phyloP scores from a whole-genome alignment of 2,797 vertebrate genomes.

The Rousettus madagascariensis region DNA sequence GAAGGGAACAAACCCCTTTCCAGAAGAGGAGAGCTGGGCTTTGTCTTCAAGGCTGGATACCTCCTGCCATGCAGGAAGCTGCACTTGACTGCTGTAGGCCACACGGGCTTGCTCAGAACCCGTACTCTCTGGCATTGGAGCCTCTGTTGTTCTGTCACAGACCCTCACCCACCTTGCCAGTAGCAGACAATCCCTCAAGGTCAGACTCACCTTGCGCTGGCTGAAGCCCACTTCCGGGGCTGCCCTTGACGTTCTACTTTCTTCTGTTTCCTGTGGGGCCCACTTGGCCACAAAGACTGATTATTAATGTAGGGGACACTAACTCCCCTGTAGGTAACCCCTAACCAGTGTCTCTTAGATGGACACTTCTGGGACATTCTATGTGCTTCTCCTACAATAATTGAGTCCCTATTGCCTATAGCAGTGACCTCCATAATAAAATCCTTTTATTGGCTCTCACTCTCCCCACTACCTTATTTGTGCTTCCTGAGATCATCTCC shows the following conservation, averaged over 20 bases:
- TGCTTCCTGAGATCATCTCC: not conserved
- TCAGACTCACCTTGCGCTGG: not conserved
- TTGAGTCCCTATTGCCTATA: not conserved
- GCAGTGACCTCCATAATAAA: not conserved
- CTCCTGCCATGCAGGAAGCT: not conserved
- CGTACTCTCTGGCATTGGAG: not conserved
- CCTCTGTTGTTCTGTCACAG: not conserved
- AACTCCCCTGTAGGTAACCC: not conserved
- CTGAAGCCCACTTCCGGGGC: not conserved
- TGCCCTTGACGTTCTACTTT: not conserved
- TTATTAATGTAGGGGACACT: not conserved
- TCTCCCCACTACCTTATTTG: not conserved
- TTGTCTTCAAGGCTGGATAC: not conserved
- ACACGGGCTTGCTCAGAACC: not conserved
- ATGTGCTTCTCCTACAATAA: not conserved
- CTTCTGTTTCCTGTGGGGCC: not conserved
- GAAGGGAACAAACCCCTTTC: not conserved
- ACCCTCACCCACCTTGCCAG: too few species aligned
- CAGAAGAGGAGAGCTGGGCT: not conserved
- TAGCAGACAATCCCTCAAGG: not conserved
- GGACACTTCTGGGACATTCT: not conserved
- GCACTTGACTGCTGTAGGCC: not conserved
- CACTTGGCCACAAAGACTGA: not conserved
- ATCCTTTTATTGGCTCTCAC: not conserved
- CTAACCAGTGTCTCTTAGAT: not conserved